Conservation (phyloP, 2,113 vertebrate genomes). For the Laterallus jamaicensis region DNA sequence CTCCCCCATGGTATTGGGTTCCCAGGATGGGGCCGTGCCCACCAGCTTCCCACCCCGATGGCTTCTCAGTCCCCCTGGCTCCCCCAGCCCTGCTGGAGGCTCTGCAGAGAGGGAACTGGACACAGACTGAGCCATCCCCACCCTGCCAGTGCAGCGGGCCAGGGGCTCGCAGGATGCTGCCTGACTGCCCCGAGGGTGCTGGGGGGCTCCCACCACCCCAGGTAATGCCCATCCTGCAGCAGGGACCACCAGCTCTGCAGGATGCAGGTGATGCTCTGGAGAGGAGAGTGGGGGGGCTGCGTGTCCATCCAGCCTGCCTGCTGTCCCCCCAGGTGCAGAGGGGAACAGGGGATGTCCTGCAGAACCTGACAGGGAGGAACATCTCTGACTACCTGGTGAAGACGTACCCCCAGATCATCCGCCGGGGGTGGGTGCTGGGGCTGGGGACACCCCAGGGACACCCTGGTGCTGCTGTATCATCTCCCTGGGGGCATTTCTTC, state of each 20-base stretch:
- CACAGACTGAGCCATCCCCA: constrained; percentile 67
- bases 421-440: constrained; percentile 77
- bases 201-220: constrained; percentile 87
- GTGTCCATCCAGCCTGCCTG: accelerated
- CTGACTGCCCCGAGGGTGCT: constrained; percentile 80
- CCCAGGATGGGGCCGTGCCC: not conserved
- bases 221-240: constrained; percentile 40
- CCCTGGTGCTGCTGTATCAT: accelerated
- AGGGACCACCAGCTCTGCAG: accelerated
- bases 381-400: constrained; percentile 93
- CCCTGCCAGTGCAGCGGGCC: constrained; percentile 83
- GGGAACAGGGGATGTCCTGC: constrained; percentile 74
- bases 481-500: accelerated
- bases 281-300: accelerated
- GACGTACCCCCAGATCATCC: constrained; percentile 90
- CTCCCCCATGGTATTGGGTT: not conserved
- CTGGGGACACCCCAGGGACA: not conserved
- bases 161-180: constrained; percentile 80
- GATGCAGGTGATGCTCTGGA: accelerated
- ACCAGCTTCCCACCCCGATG: not conserved
- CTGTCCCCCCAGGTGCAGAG: not conserved
- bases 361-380: constrained; percentile 88
- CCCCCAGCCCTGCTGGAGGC: constrained; percentile 60
- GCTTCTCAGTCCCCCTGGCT: constrained; percentile 68
- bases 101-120: constrained; percentile 81